Base-by-base conservation (phyloP, 2,113 vertebrate species). In the Sinosuthora webbiana region DNA sequence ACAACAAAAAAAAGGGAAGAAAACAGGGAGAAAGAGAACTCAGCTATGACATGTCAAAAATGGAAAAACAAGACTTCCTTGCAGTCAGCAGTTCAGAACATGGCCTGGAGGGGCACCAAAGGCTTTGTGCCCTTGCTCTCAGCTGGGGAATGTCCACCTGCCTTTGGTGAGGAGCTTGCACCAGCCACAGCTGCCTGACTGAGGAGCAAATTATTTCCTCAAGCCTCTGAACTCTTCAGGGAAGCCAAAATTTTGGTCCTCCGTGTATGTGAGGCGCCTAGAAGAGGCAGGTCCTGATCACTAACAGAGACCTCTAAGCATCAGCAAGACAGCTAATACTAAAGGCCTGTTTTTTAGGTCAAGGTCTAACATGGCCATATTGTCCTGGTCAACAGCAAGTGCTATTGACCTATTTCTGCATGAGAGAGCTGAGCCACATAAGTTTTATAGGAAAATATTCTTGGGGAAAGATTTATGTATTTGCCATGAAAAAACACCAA, bases 241-340 rank as follows among this genome's bases (percentile, higher is more conserved):
- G 37, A 9, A 83, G 19, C 12, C 68, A 89, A 77, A 18, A 15
- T 9, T 20, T 73, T 60, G 30, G 49, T 57, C 28, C 87, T 70
- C 14, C 0, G 0, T 50, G 23, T 37, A 27, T 17, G 4, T 49
- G 42, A 65, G 17, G 21, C 62, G 19, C 25, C 11, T 42, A 52
- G 35, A 78, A 83, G 80, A 70, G 33, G 35, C 25, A 63, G 41
- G 23, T 63, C 37, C 30, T 21, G 4, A 11, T 70, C 33, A 13
- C 15, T 39, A 15, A 16, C 4, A 45, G 20, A 74, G 27, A 62
- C 12, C 7, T 18, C 31, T 23, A 64, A 50, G 28, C 1, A 4
- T 7, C 64, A 60, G 19, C 10, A 41, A 41, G 47, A 49, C 0
- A 9, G 27, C 16, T 53, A 27, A 63, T 21, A 35, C 7, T 18